Evolutionary conservation across 2,113 vertebrate species (phyloP), one percentile per base, ranked within the genome.

Genomic region (Nothobranchius furzeri): DNA sequence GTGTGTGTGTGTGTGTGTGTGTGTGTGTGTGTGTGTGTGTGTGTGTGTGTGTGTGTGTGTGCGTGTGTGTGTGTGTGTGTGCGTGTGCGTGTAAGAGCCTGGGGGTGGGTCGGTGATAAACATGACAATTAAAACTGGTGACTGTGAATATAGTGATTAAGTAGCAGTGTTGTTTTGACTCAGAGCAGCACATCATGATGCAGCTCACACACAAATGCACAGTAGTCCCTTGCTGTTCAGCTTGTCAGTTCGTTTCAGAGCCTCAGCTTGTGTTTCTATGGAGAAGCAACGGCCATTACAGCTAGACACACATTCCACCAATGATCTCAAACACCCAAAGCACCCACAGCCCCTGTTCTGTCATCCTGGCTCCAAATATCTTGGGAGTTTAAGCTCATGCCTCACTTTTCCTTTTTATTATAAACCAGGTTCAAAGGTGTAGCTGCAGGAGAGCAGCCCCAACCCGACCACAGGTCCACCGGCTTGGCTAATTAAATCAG

Each of bases 401-500:
- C 51, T 30, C 56, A 17, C 3, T 15, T 51, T 17, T 67, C 43
- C 60, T 71, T 64, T 67, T 68, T 47, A 14, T 70, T 57, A 47
- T 64, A 68, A 54, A 7, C 36, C 45, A 0, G 51, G 9, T 40
- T 46, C 20, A 64, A 51, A 68, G 0, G 48, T 59, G 30, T 15
- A 69, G 56, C 17, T 56, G 54, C 35, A 63, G 60, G 56, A 68
- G 62, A 30, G 47, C 75, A 87, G 76, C 82, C 74, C 73, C 25
- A 55, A 51, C 67, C 49, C 62, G 74, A 68, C 73, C 70, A 64
- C 73, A 45, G 77, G 69, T 76, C 61, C 48, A 68, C 65, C 24
- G 12, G 66, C 45, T 51, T 45, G 63, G 59, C 69, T 86, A 84
- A 91, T 91, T 91, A 87, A 91, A 90, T 76, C 75, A 75, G 68